phyloP scores from a whole-genome alignment of 2,797 vertebrate genomes.

The Xenopus petersii region DNA sequence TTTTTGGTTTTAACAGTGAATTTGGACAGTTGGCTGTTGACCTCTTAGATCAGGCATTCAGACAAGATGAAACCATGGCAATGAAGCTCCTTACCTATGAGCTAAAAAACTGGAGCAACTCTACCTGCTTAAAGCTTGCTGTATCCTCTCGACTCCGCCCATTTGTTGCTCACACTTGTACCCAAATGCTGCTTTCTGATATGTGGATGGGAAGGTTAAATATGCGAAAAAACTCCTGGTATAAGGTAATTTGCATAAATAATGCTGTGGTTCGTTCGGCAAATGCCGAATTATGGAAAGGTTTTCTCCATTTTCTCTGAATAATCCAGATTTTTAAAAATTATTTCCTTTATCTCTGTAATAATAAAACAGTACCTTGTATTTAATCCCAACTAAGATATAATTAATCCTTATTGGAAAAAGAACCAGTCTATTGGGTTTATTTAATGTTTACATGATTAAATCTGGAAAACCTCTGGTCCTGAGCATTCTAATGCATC shows the following conservation, averaged over 20 bases:
- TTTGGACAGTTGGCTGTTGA: constrained; percentile 94
- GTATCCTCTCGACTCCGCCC: constrained; percentile 91
- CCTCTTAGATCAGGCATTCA: constrained; percentile 92
- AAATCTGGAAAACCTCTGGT: too few species aligned
- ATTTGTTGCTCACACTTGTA: constrained; percentile 95
- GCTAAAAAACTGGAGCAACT: constrained; percentile 98
- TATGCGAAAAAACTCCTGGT: constrained; percentile 99
- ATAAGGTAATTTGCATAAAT: constrained; percentile 78
- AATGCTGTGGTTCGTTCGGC: too few species aligned
- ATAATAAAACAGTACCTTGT: too few species aligned
- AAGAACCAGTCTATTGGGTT: too few species aligned
- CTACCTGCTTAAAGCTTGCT: constrained; percentile 93
- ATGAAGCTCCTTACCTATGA: constrained; percentile 98
- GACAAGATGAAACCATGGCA: constrained; percentile 97
- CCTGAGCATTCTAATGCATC: too few species aligned
- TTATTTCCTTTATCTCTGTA: too few species aligned
- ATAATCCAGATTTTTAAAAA: too few species aligned
- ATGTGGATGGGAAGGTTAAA: constrained; percentile 99
- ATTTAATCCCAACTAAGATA: too few species aligned
- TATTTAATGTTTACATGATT: too few species aligned
- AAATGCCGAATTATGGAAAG: too few species aligned
- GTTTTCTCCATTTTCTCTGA: too few species aligned
- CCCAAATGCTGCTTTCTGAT: constrained; percentile 94
- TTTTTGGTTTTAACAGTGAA: constrained; percentile 68
- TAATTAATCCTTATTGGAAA: too few species aligned